Percentiles rank a stretch among this genome's conserved stretches.
Evolutionary conservation across 1,140 invertebrate species (phyloP).

Genomic region (Pissodes strobi): DNA sequence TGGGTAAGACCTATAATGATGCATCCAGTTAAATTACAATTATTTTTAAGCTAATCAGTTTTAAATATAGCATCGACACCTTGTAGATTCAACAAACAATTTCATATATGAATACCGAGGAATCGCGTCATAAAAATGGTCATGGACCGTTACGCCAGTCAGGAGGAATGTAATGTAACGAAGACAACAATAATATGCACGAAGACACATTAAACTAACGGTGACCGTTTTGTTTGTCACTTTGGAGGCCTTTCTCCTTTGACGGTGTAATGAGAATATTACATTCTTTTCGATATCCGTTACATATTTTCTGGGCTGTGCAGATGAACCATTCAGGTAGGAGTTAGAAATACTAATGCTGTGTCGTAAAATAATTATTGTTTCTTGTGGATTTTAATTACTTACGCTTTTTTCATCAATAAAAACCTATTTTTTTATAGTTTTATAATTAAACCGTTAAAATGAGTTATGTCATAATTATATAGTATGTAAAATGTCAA

Average conservation of each 20-base stretch:
- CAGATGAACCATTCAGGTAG: too few relatives aligned
- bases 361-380: not conserved
- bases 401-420: too few relatives aligned
- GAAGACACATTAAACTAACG: conserved; percentile 18
- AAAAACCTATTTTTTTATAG: too few relatives aligned
- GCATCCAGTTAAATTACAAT: not conserved
- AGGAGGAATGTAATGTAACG: conserved; percentile 14
- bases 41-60: too few relatives aligned
- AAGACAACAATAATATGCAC: conserved; percentile 19
- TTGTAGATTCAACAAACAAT: not conserved
- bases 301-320: too few relatives aligned
- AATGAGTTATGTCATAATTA: too few relatives aligned
- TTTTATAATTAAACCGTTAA: too few relatives aligned
- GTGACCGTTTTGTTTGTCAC: conserved; percentile 7
- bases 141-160: conserved; percentile 5
- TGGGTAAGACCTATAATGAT: not conserved
- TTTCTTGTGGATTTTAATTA: too few relatives aligned
- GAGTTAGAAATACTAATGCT: too few relatives aligned
- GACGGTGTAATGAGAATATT: conserved; percentile 1
- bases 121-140: conserved; percentile 4
- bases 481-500: too few relatives aligned
- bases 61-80: not conserved
- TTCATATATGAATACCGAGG: not conserved
- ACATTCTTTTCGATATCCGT: not conserved
- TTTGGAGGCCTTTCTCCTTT: not conserved